Conservation (phyloP, 2,113 vertebrate genomes). For the Irena cyanogastra region DNA sequence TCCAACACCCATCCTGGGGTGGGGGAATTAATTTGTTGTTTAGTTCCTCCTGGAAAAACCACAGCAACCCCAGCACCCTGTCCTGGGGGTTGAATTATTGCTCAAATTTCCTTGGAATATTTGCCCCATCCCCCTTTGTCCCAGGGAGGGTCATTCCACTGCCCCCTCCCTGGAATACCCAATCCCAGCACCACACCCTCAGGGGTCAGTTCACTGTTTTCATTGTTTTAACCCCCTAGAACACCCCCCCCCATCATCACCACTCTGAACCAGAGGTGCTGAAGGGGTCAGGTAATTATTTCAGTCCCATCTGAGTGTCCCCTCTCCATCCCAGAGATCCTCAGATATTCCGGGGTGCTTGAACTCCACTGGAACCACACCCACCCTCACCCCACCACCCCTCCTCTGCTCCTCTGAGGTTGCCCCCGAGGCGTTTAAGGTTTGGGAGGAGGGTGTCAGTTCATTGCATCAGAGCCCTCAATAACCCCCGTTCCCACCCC, state of each 20-base stretch:
- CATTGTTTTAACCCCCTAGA: background rate
- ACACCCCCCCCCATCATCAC: background rate
- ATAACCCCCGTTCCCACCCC: background rate
- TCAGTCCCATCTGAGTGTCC: background rate
- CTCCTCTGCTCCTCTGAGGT: accelerated
- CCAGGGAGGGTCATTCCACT: background rate
- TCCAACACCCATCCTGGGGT: background rate
- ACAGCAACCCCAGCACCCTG: background rate
- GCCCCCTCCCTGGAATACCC: no score
- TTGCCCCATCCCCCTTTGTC: background rate
- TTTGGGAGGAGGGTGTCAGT: background rate
- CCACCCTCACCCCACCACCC: background rate
- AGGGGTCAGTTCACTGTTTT: background rate
- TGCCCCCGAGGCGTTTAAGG: background rate
- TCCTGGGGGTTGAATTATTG: background rate
- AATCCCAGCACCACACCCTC: background rate
- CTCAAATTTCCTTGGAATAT: background rate
- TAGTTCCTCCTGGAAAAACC: background rate
- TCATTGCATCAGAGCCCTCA: background rate
- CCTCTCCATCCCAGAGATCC: background rate
- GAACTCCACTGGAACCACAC: background rate
- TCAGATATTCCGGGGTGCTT: no score
- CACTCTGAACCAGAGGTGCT: background rate
- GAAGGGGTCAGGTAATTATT: accelerated
- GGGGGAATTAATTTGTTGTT: background rate